phyloP scores from a whole-genome alignment of 2,797 vertebrate species.

The Dendrocincla tyrannina region DNA sequence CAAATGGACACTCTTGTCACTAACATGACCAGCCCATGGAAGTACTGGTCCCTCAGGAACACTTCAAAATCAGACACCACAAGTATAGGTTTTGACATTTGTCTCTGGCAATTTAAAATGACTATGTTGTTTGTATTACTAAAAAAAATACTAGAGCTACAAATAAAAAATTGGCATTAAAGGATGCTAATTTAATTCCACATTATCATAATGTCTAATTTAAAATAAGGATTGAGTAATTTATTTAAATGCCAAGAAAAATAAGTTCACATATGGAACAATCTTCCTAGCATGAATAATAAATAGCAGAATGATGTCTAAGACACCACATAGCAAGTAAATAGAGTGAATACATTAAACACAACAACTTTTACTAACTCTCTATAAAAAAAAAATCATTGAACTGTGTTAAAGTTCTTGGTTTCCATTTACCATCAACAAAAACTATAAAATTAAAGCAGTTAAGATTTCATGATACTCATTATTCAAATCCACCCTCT shows the following conservation, averaged over 20 bases:
- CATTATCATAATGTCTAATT: background rate
- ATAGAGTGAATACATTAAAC: background rate
- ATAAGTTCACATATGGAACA: background rate
- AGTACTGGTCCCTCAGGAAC: background rate
- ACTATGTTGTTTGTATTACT: background rate
- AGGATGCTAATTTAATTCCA: background rate
- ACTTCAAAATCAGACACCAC: background rate
- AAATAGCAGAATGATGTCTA: background rate
- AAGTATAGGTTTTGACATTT: background rate
- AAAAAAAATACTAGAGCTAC: background rate
- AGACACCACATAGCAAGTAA: background rate
- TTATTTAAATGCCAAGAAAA: constrained; percentile 24
- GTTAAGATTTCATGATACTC: background rate
- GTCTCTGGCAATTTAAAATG: background rate
- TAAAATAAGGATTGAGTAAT: background rate
- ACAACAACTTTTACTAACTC: constrained; percentile 8
- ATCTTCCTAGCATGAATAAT: background rate
- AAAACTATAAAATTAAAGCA: background rate
- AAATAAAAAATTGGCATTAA: background rate
- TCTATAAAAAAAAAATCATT: background rate
- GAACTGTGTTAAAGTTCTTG: background rate
- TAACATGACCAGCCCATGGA: background rate
- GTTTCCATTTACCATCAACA: background rate
- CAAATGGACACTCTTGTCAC: background rate
- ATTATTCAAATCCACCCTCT: background rate